Evolutionary conservation across 1,140 invertebrate genomes (phyloP).

Genomic region (Drosophila melanica): DNA sequence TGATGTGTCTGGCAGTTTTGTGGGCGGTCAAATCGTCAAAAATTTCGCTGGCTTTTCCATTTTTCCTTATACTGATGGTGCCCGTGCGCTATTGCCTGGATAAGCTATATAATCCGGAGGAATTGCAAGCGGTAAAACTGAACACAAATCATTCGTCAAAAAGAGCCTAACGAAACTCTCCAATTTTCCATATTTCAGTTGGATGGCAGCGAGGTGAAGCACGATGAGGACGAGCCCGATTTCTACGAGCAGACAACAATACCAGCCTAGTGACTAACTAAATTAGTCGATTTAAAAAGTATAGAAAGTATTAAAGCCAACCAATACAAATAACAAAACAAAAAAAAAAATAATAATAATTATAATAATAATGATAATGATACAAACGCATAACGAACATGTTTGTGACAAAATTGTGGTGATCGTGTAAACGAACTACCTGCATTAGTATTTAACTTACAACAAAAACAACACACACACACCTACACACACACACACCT

Average conservation of each 20-base stretch:
- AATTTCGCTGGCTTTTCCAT: constrained; percentile 94
- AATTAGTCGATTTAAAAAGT: constrained; percentile 57
- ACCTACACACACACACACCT: constrained; percentile 49
- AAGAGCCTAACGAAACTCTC: background rate
- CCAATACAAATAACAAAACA: constrained; percentile 22
- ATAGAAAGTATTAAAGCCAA: constrained; percentile 70
- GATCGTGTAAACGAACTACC: constrained; percentile 73
- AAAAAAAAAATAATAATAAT: background rate
- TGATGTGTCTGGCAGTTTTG: constrained; percentile 90
- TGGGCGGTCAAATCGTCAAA: constrained; percentile 95
- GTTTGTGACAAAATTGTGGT: constrained; percentile 62
- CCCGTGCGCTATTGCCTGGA: constrained; percentile 91
- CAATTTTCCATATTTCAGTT: constrained; percentile 85
- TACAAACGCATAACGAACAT: constrained; percentile 36
- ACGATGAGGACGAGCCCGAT: constrained; percentile 94
- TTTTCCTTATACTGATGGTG: constrained; percentile 95
- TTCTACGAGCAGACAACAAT: constrained; percentile 94
- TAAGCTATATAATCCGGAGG: constrained; percentile 90
- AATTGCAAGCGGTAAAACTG: constrained; percentile 90
- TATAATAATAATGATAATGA: constrained; percentile 25
- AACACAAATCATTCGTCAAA: constrained; percentile 38
- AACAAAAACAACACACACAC: constrained; percentile 19
- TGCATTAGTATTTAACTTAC: constrained; percentile 74
- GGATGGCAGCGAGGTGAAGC: constrained; percentile 91
- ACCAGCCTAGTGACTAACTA: constrained; percentile 86